Conservation (phyloP, 2,797 vertebrate species). For the Erithacus rubecula region DNA sequence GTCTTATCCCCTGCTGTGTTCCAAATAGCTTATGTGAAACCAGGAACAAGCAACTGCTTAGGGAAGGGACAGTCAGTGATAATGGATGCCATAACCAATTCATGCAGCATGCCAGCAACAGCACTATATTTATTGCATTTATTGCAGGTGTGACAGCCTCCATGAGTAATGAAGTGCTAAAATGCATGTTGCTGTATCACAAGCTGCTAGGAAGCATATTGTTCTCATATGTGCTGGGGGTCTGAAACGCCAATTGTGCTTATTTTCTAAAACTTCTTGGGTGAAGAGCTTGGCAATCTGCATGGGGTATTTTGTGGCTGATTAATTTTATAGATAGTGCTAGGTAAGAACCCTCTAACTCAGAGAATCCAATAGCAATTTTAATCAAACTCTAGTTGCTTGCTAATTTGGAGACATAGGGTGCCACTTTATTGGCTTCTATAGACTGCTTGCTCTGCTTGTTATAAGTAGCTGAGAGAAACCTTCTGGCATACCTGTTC, state of each 20-base stretch:
- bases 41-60: neutral
- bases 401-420: neutral
- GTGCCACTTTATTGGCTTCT: neutral
- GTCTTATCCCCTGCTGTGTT: neutral
- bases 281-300: neutral
- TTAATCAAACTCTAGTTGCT: constrained; percentile 32
- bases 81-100: neutral
- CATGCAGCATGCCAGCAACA: neutral
- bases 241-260: neutral
- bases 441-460: neutral
- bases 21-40: neutral
- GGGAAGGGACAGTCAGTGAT: neutral
- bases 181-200: neutral
- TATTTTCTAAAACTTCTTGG: neutral
- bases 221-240: neutral
- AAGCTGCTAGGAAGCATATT: neutral
- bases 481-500: neutral
- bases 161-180: neutral
- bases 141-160: neutral
- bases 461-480: neutral
- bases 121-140: neutral
- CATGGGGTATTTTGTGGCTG: neutral
- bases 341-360: constrained; percentile 13
- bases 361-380: constrained; percentile 19
- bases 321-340: constrained; percentile 27